Percentiles rank a stretch among this genome's conserved stretches.
Conservation (phyloP, 1,140 invertebrate species). For the Ditylenchus dipsaci region DNA sequence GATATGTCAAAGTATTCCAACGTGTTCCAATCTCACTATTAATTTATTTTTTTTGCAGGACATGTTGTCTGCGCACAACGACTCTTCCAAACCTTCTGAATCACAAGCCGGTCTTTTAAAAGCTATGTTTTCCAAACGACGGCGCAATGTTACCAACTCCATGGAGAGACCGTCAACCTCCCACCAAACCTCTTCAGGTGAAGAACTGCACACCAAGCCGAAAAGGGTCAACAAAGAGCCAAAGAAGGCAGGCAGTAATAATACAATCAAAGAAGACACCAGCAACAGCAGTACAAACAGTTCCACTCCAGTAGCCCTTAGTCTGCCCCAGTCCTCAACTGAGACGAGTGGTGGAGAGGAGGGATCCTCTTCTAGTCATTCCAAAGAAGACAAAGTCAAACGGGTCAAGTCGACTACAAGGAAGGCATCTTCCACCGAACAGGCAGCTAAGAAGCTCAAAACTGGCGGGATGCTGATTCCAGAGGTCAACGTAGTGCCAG, state of each 20-base stretch:
- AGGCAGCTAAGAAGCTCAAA: conserved; percentile 35
- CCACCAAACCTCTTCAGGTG: conserved; percentile 18
- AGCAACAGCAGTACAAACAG: background rate
- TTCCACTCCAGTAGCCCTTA: conserved; percentile 13
- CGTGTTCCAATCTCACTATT: background rate
- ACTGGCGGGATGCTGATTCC: background rate
- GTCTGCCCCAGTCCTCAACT: conserved; percentile 11
- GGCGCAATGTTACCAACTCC: conserved; percentile 11
- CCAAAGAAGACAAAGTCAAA: background rate
- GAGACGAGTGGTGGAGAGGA: conserved; percentile 6
- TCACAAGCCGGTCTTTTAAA: conserved; percentile 4
- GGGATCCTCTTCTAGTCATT: background rate
- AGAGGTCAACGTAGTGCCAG: background rate
- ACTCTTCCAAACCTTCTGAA: background rate
- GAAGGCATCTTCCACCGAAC: conserved; percentile 29
- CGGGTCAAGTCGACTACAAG: conserved; percentile 12
- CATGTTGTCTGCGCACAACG: background rate
- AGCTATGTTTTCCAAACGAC: conserved; percentile 22
- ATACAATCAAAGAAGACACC: background rate
- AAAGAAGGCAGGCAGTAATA: background rate
- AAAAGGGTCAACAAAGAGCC: conserved; percentile 27
- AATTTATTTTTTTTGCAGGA: background rate
- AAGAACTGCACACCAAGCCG: conserved; percentile 22
- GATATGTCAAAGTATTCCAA: conserved; percentile 38
- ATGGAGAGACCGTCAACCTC: conserved; percentile 8